phyloP scores from a whole-genome alignment of 1,140 invertebrate genomes.

The Belonocnema kinseyi region DNA sequence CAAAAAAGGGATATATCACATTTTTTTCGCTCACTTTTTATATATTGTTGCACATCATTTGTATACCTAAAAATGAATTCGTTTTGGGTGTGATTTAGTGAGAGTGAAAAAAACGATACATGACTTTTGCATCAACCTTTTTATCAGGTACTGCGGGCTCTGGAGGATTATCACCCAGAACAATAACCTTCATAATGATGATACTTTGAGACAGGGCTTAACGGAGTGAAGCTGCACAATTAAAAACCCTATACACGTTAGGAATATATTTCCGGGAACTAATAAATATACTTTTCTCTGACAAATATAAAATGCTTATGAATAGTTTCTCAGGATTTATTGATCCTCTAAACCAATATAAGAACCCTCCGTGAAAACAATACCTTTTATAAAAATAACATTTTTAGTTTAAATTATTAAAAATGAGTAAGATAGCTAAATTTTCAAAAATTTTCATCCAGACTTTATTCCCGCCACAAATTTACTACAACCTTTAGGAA shows the following conservation, averaged over 20 bases:
- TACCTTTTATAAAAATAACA: no score
- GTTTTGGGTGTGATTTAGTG: neutral
- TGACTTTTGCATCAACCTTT: constrained; percentile 14
- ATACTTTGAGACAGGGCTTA: neutral
- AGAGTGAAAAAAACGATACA: neutral
- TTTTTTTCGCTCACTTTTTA: no score
- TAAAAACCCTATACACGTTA: neutral
- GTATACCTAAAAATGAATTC: neutral
- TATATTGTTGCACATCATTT: no score
- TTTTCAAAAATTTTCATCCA: constrained; percentile 13
- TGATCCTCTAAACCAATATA: neutral
- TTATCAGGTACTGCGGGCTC: neutral
- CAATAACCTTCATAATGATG: constrained; percentile 28
- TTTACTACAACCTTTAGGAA: constrained; percentile 18
- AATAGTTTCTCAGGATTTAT: no score
- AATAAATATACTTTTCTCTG: no score
- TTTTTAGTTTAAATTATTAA: no score
- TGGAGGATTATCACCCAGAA: constrained; percentile 6
- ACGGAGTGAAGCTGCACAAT: neutral
- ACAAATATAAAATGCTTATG: no score
- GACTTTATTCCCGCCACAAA: constrained; percentile 3
- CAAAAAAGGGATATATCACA: no score
- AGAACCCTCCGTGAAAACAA: no score
- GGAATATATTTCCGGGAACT: no score
- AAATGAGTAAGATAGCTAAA: no score